These are phyloP conservation scores for Aythya baeri DNA, from an alignment of 2,113 vertebrate species.

Conservation along the genomic window DNA sequence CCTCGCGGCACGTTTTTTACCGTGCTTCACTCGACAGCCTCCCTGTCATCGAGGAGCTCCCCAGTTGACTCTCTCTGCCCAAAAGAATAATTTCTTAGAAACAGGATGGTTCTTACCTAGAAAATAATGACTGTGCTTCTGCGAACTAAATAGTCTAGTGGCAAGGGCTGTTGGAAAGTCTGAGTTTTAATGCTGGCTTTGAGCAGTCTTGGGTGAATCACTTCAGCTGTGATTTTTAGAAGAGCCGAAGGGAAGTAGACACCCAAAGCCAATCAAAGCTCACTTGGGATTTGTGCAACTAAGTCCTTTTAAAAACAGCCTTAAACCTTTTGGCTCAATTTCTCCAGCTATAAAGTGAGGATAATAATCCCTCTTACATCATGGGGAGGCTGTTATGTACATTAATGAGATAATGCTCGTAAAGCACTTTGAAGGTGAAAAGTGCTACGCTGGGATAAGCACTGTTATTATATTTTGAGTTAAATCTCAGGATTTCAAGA, in stretches of 20 bases:
- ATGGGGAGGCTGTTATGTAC: constrained; percentile 62
- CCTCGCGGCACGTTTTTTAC: accelerated
- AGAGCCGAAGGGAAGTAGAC: constrained; percentile 56
- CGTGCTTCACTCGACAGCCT: accelerated
- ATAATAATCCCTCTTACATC: constrained; percentile 69
- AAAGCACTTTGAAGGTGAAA: constrained; percentile 64
- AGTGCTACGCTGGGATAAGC: constrained; percentile 48
- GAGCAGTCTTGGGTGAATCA: constrained; percentile 39
- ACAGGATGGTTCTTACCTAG: accelerated
- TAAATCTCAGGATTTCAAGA: constrained; percentile 13
- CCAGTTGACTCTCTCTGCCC: not conserved
- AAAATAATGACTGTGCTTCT: not conserved
- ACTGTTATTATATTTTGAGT: not conserved
- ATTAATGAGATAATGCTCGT: constrained; percentile 71
- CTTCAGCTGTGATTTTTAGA: constrained; percentile 30
- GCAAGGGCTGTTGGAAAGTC: constrained; percentile 26
- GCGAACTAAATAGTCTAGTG: not conserved
- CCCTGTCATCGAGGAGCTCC: not conserved
- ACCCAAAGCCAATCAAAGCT: constrained; percentile 58
- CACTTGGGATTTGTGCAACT: constrained; percentile 59
- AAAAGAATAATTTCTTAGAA: not conserved
- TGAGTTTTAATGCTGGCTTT: constrained; percentile 39
- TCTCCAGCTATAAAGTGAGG: constrained; percentile 48
- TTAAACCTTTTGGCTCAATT: constrained; percentile 51
- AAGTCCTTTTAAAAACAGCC: constrained; percentile 63